Evolutionary conservation across 1,140 invertebrate species (phyloP).

Genomic region (Formica exsecta): DNA sequence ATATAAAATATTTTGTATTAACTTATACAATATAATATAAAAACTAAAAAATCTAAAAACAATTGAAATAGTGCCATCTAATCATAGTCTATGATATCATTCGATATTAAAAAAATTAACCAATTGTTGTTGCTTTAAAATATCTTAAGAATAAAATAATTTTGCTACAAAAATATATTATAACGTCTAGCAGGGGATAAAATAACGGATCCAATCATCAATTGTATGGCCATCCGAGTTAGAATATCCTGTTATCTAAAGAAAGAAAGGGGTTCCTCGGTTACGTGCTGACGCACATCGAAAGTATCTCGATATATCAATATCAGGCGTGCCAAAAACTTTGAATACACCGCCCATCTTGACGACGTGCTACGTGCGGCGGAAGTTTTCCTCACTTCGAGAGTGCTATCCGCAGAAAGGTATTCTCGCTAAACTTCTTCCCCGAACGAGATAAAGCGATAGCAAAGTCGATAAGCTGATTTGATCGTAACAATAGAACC

Average conservation of each 20-base stretch:
- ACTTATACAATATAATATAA: not conserved
- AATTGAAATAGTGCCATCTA: not conserved
- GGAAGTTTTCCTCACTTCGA: conserved; percentile 70
- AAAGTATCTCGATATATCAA: conserved; percentile 79
- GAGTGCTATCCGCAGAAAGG: conserved; percentile 62
- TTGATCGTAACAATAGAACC: conserved; percentile 61
- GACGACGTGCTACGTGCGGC: conserved; percentile 64
- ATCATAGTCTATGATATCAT: not conserved
- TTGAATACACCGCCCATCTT: conserved; percentile 73
- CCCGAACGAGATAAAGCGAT: conserved; percentile 56
- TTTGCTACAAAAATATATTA: conserved; percentile 43
- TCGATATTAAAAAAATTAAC: not conserved
- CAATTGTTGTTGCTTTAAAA: not conserved
- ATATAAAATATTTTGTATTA: not conserved
- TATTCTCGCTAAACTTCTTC: conserved; percentile 70
- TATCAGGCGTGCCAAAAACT: conserved; percentile 77
- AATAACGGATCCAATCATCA: conserved; percentile 22
- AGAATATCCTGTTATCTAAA: conserved; percentile 68
- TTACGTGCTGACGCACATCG: conserved; percentile 68
- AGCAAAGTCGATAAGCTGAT: conserved; percentile 71
- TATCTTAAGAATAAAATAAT: conserved; percentile 4
- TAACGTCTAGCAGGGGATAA: not conserved
- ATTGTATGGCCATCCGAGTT: conserved; percentile 60
- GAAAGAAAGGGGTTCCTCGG: conserved; percentile 47
- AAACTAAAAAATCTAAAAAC: not conserved